Conservation (phyloP, 2,113 vertebrate species). For the Passerina amoena region DNA sequence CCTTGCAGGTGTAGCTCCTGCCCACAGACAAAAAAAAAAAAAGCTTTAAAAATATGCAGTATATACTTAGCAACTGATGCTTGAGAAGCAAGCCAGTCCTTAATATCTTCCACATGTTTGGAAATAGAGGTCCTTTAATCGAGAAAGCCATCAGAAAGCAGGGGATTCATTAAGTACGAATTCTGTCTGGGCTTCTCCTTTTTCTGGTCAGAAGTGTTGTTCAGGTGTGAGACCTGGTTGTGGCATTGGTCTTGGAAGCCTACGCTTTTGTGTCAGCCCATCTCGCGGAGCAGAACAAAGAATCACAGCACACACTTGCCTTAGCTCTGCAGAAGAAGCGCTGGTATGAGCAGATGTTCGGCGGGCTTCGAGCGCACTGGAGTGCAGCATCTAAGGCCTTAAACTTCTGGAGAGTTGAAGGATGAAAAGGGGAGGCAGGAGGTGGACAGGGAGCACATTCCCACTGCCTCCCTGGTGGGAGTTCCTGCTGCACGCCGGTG, state of each 20-base stretch:
- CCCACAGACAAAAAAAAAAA: background rate
- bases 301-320: rapidly evolving
- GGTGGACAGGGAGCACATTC: background rate
- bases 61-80: background rate
- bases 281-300: background rate
- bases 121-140: background rate
- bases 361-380: background rate
- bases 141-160: background rate
- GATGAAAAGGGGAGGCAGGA: background rate
- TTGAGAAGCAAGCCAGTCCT: background rate
- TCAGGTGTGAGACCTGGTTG: background rate
- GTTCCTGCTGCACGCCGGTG: rapidly evolving
- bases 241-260: background rate
- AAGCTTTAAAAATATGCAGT: background rate
- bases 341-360: rapidly evolving
- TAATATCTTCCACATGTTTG: background rate
- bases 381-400: background rate
- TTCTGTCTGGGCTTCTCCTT: background rate
- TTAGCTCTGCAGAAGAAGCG: background rate
- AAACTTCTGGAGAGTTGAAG: background rate
- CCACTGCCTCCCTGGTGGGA: rapidly evolving
- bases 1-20: background rate
- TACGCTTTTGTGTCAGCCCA: background rate
- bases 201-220: background rate
- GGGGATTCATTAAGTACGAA: background rate